A percentile compares a stretch with the other conserved stretches of the same genome.
These are phyloP conservation scores for Anthophora plumipes DNA, from an alignment of 2,888 invertebrate genomes.

Conservation along the genomic window DNA sequence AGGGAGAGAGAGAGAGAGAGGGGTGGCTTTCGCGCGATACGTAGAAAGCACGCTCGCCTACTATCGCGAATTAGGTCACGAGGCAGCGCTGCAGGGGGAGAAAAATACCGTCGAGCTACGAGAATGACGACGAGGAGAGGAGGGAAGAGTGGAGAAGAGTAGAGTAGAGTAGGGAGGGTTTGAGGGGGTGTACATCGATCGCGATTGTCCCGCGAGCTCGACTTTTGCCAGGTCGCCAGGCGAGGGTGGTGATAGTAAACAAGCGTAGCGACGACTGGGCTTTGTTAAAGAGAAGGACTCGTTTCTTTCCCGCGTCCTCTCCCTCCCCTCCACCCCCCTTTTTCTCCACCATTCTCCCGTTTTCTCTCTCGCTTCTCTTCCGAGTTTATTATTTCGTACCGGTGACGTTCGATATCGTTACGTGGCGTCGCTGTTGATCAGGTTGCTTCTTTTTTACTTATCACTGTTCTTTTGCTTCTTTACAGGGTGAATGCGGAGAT, in stretches of 20 bases:
- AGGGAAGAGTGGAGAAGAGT: slow-evolving; percentile 12
- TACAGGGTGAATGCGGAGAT: neutral
- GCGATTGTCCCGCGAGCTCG: slow-evolving; percentile 59
- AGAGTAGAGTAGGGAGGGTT: too few species aligned
- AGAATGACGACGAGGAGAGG: slow-evolving; percentile 39
- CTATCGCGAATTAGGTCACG: slow-evolving; percentile 71
- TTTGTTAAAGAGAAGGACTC: slow-evolving; percentile 47
- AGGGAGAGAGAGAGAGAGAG: too few species aligned
- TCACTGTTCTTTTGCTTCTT: neutral
- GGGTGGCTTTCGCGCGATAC: slow-evolving; percentile 44
- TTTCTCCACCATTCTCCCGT: neutral
- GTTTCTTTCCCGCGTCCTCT: slow-evolving; percentile 9
- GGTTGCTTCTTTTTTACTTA: neutral
- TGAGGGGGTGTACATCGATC: slow-evolving; percentile 58
- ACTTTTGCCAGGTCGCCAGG: slow-evolving; percentile 58
- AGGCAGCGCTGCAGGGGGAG: slow-evolving; percentile 49
- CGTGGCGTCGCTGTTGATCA: neutral
- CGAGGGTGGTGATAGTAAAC: slow-evolving; percentile 51
- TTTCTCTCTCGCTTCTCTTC: neutral
- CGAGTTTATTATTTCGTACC: slow-evolving; percentile 14
- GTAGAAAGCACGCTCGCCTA: slow-evolving; percentile 52
- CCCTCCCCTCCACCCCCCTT: too few species aligned
- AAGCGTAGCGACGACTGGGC: slow-evolving; percentile 27
- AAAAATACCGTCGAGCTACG: slow-evolving; percentile 62
- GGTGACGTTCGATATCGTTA: slow-evolving; percentile 4